These are phyloP conservation scores for Endotricha flammealis DNA, from an alignment of 2,888 invertebrate species.

Conservation along the genomic window DNA sequence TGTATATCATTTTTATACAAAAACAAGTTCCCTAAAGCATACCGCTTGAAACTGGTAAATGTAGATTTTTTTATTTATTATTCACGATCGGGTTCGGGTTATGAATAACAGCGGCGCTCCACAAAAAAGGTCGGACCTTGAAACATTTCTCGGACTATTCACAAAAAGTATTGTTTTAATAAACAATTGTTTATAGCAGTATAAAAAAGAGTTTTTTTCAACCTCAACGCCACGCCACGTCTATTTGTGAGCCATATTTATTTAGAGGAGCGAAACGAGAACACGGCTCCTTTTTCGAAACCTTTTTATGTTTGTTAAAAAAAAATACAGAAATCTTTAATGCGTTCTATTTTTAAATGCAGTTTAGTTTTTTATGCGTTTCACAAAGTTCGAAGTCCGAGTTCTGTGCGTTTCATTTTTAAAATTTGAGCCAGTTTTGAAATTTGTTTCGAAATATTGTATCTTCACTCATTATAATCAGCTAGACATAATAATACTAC, in stretches of 20 bases:
- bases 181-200: conserved; percentile 5
- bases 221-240: too few relatives aligned
- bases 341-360: background rate
- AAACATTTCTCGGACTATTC: conserved; percentile 1
- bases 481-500: too few relatives aligned
- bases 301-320: background rate
- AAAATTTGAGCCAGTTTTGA: too few relatives aligned
- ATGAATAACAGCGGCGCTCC: background rate
- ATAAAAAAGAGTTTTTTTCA: background rate
- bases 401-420: too few relatives aligned
- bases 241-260: background rate
- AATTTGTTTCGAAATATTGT: too few relatives aligned
- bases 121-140: conserved; percentile 3
- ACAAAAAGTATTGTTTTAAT: conserved; percentile 3
- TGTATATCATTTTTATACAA: background rate
- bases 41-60: background rate
- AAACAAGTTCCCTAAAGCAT: background rate
- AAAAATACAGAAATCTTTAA: background rate
- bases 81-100: background rate
- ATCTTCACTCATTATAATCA: too few relatives aligned
- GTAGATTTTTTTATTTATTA: conserved; percentile 1
- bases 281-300: too few relatives aligned
- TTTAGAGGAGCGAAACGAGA: background rate
- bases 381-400: too few relatives aligned
- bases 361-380: too few relatives aligned